Base-by-base conservation (phyloP, 2,797 vertebrate species). In the Crenuchus spilurus region DNA sequence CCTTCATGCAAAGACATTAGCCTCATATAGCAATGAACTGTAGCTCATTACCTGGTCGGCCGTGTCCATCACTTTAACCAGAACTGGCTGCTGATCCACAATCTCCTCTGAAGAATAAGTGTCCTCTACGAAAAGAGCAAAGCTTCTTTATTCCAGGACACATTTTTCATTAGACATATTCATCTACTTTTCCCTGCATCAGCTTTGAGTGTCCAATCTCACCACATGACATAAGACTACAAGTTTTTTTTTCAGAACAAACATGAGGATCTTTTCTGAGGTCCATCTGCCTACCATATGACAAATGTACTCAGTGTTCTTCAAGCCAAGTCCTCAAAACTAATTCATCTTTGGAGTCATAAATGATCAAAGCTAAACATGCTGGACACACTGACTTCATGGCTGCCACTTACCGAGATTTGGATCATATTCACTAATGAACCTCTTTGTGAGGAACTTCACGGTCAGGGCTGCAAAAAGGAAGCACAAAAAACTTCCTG, bases 391-490 rank as follows among this genome's bases (percentile, higher is more conserved):
- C 8, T 55, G 49, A 7, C 5, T 55, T 52, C n/a, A 7, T 16
- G 14, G 33, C 52, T 0, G 6, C 0, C 0, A 49, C 95, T 96
- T 91, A 97, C 96, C 96, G 63, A 97, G 85, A 71, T 94, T 91
- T 0, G 95, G 94, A 73, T 96, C 94, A 14, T 96, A 96, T 87
- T 96, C 95, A 16, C 94, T 92, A 82, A 96, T 96, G 87, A 97
- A 97, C 76, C 96, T 92, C 87, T 94, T 97, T 61, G 96, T 98
- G 26, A 98, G 94, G 85, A 98, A 97, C 89, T 97, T 98, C 80
- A 97, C 96, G 0, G 94, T 95, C 84, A 97, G 88, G 0, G 96
- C 96, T 98, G 90, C 41, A 80, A 84, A 71, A 82, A 33, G 79
- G 84, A 63, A 42, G 78, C 24, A 82, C 46, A 83, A 54, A n/a